These are phyloP conservation scores for Leptinotarsa rubiginosa DNA, from an alignment of 2,888 invertebrate species.

Conservation along the genomic window DNA sequence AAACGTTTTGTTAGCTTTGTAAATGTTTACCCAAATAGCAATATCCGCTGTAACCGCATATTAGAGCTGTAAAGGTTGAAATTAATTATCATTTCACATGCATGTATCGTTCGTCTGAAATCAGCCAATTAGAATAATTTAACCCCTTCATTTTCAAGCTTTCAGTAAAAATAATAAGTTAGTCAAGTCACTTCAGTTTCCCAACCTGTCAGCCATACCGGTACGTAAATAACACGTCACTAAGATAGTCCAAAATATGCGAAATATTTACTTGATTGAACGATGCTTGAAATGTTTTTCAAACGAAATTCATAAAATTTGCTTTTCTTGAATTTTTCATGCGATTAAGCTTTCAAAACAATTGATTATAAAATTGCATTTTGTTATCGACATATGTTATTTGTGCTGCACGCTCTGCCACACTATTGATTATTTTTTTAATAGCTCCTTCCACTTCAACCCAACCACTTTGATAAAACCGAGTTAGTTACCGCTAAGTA, in stretches of 20 bases:
- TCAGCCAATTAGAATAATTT: not conserved
- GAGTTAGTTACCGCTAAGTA: not conserved
- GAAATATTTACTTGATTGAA: not conserved
- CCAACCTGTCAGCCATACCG: not conserved
- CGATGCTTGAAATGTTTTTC: not conserved
- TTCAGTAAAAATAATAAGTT: not conserved
- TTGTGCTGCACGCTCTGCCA: not conserved
- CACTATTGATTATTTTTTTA: not conserved
- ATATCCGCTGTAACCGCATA: not conserved
- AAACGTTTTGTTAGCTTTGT: slow-evolving; percentile 22
- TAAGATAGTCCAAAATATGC: not conserved
- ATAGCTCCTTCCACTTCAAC: not conserved
- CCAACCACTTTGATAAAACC: not conserved
- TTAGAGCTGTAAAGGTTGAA: not conserved
- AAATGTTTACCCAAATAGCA: slow-evolving; percentile 30
- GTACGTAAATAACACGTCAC: slow-evolving; percentile 15
- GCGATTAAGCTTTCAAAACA: slow-evolving; percentile 2
- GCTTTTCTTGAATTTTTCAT: not conserved
- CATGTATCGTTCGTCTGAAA: not conserved
- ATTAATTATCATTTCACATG: not conserved
- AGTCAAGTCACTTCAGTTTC: not conserved
- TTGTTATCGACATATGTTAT: not conserved
- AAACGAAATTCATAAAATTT: not conserved
- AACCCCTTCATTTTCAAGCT: not conserved
- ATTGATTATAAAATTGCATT: not conserved